Conservation (phyloP, 2,113 vertebrate genomes). For the Proteles cristata region DNA sequence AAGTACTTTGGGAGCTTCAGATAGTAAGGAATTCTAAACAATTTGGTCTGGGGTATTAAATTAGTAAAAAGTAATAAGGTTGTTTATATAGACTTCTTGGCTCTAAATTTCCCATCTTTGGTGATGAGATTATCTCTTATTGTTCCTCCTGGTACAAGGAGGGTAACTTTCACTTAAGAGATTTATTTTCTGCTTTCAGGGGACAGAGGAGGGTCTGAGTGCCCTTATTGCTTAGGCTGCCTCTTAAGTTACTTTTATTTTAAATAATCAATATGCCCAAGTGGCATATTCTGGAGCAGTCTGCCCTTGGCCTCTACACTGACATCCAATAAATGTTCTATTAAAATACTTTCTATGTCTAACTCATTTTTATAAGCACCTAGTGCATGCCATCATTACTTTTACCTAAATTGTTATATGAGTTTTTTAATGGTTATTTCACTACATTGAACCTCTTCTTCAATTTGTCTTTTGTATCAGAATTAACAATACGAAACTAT, state of each 20-base stretch:
- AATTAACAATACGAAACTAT: background rate
- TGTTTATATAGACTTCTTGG: background rate
- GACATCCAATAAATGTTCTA: background rate
- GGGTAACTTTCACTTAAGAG: background rate
- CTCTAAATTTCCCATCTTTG: background rate
- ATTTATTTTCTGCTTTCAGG: background rate
- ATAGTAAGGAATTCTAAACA: background rate
- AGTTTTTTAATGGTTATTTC: background rate
- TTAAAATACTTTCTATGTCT: background rate
- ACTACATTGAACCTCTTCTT: background rate
- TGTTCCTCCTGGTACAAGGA: background rate
- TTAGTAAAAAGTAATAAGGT: background rate
- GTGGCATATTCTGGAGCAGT: background rate
- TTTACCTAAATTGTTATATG: background rate
- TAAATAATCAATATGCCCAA: background rate
- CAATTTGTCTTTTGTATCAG: background rate
- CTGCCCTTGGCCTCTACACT: background rate
- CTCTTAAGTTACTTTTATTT: background rate
- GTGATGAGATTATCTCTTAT: background rate
- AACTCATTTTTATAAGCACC: background rate
- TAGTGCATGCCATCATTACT: background rate
- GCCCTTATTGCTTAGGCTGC: background rate
- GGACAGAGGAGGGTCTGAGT: background rate
- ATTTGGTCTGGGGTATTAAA: background rate
- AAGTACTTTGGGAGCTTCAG: background rate